phyloP scores from a whole-genome alignment of 2,888 invertebrate genomes.

The Periphyllus acericola region DNA sequence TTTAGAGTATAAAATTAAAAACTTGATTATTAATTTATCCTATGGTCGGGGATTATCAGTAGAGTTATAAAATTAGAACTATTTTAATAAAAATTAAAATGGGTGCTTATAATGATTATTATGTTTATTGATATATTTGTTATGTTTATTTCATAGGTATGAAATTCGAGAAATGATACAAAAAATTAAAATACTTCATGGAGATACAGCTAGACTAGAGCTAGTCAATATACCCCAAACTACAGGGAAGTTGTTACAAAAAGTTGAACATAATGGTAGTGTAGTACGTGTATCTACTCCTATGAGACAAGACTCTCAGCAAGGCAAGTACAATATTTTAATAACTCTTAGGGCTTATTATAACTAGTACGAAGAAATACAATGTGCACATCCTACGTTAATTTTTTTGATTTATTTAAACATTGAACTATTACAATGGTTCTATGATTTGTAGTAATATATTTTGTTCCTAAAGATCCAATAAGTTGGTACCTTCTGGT shows the following conservation, averaged over 20 bases:
- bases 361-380: not conserved
- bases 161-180: conserved; percentile 92
- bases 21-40: no score
- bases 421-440: not conserved
- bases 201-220: conserved; percentile 71
- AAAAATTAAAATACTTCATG: conserved; percentile 83
- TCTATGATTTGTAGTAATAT: not conserved
- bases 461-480: not conserved
- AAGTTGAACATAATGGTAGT: conserved; percentile 65
- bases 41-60: no score
- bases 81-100: no score
- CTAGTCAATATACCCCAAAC: conserved; percentile 64
- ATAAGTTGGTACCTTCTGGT: not conserved
- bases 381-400: no score
- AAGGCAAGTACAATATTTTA: conserved; percentile 4
- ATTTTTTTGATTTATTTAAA: no score
- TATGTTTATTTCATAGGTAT: conserved; percentile 68
- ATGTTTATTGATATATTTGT: not conserved
- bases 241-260: conserved; percentile 65
- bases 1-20: no score
- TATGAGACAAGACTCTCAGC: conserved; percentile 42
- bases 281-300: conserved; percentile 63
- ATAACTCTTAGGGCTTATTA: not conserved
- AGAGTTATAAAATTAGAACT: no score
- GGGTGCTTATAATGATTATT: not conserved